Base-by-base conservation (phyloP, 2,888 invertebrate genomes). In the Amiota mariae region DNA sequence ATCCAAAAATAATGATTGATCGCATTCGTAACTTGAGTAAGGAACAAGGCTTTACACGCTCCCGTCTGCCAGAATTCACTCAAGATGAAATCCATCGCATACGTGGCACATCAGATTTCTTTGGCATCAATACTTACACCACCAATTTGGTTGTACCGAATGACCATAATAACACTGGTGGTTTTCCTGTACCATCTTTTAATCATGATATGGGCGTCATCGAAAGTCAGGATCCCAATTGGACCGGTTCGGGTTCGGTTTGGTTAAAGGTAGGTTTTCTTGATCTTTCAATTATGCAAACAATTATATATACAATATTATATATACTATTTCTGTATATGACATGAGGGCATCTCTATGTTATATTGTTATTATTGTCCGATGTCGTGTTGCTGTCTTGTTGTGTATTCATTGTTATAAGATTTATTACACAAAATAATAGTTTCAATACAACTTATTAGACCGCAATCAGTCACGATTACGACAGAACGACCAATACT, bases 71-170 rank as follows among this genome's bases (percentile, higher is more conserved):
- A 0, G 84, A 82, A 73, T 93, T 94, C 82, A 93, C 92, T 0
- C 57, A 82, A 0, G 90, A 92, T 24, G 94, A 95, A 90, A 90
- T 94, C 10, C 85, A 89, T 11, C 89, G 90, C 72, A 92, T 95
- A 24, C 89, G 88, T 51, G 93, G 92, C 8, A 92, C 94, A 0
- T 91, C 91, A 1, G 95, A 96, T 85, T 95, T 94, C 88, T 90
- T 95, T 70, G 95, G 95, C 0, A 86, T 95, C 18, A 95, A 96
- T 85, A 92, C 94, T 74, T 96, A 96, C 85, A 93, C 94, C 0
- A 91, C 93, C 0, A 90, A 90, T 77, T 79, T 93, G 81, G 88
- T 88, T 0, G 82, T 81, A 0, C 82, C 87, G 10, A 90, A 90
- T 80, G 89, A 89, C 71, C 90, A 89, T 72, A 90, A 89, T 67